Evolutionary conservation across 2,888 invertebrate genomes (phyloP).

Genomic region (Sarcophaga carnaria): DNA sequence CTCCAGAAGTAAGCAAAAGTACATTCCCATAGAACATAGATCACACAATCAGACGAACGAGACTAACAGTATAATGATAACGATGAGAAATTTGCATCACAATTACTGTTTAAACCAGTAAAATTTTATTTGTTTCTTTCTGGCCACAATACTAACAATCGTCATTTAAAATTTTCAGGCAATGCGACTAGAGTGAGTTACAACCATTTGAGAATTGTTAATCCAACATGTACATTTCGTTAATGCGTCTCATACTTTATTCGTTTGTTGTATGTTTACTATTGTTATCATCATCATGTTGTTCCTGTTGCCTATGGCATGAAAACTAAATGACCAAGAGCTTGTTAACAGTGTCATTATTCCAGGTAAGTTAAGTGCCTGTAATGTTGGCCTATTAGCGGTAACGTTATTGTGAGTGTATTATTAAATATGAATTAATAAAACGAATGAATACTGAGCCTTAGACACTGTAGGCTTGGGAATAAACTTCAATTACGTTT

Average conservation of each 20-base stretch:
- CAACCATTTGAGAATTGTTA: not conserved
- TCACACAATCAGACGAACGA: not conserved
- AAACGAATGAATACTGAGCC: not conserved
- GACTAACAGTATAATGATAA: not conserved
- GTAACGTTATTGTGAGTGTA: not conserved
- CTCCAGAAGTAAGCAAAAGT: no score
- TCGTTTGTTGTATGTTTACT: not conserved
- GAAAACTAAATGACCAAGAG: not conserved
- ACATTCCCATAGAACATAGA: no score
- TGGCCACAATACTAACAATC: not conserved
- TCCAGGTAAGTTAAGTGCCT: not conserved
- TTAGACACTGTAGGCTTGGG: not conserved
- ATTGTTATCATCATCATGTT: not conserved
- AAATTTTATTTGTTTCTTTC: no score
- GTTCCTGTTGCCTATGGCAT: not conserved
- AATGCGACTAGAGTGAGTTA: not conserved
- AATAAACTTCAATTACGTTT: not conserved
- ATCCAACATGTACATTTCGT: not conserved
- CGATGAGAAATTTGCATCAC: not conserved
- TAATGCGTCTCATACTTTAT: not conserved
- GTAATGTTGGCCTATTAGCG: not conserved
- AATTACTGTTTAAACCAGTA: not conserved
- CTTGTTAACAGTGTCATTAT: constrained; percentile 18
- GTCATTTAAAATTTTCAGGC: not conserved
- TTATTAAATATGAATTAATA: not conserved